phyloP scores from a whole-genome alignment of 2,797 vertebrate species.

The Cynodonichthys magdalenae region DNA sequence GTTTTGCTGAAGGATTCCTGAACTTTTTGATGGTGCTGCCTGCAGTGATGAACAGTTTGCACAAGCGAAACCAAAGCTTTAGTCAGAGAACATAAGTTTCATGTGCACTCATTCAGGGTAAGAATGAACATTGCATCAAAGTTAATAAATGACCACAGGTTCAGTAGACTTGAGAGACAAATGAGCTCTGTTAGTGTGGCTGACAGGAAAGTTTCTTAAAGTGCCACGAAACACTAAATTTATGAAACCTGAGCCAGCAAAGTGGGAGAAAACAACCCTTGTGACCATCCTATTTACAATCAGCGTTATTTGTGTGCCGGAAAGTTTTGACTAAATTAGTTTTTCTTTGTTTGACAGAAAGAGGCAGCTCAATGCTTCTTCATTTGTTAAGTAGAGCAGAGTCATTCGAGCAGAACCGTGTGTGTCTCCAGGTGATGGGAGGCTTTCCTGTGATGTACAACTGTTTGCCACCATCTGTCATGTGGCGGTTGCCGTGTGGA shows the following conservation, averaged over 20 bases:
- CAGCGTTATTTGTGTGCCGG: conserved; percentile 5
- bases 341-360: conserved; percentile 12
- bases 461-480: conserved; percentile 45
- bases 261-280: conserved; percentile 8
- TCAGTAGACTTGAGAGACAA: conserved; percentile 35
- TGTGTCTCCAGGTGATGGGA: conserved; percentile 29
- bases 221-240: conserved; percentile 24
- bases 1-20: neutral
- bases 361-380: conserved; percentile 24
- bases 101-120: conserved; percentile 19
- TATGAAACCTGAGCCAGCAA: conserved; percentile 18
- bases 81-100: conserved; percentile 16
- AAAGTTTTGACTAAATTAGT: conserved; percentile 15
- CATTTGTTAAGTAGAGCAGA: conserved; percentile 17
- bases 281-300: conserved; percentile 5
- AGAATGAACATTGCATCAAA: conserved; percentile 29
- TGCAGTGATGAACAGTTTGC: neutral
- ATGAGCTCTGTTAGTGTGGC: conserved; percentile 52
- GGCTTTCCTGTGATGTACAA: conserved; percentile 46
- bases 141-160: conserved; percentile 37
- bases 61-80: neutral
- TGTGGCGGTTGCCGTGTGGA: conserved; percentile 19
- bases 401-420: conserved; percentile 9
- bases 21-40: neutral
- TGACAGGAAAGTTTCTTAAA: conserved; percentile 54